phyloP scores from a whole-genome alignment of 1,140 invertebrate species.

The Drosophila novamexicana region DNA sequence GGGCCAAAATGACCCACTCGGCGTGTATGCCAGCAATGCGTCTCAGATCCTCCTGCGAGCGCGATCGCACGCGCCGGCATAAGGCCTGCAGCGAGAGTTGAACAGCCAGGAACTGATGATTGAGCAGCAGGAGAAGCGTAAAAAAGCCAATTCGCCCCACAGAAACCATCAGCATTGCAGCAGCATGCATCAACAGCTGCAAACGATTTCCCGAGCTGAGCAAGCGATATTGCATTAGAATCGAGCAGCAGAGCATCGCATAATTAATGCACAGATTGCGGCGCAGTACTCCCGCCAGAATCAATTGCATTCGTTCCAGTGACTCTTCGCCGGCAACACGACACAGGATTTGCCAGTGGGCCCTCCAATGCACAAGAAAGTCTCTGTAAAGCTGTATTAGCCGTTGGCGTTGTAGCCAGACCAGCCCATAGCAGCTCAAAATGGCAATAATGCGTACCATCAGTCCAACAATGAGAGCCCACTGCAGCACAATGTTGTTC shows the following conservation, averaged over 20 bases:
- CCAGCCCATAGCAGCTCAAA: conserved; percentile 30
- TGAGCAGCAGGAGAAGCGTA: conserved; percentile 37
- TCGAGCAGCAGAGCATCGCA: conserved; percentile 9
- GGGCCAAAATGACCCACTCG: conserved; percentile 39
- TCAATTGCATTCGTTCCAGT: conserved; percentile 13
- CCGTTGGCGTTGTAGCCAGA: conserved; percentile 44
- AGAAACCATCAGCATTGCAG: conserved; percentile 28
- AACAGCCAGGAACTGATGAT: conserved; percentile 50
- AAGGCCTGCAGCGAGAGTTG: conserved; percentile 42
- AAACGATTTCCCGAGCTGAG: not conserved
- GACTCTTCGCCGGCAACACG: not conserved
- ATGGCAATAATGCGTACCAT: conserved; percentile 4
- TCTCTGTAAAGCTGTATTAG: conserved; percentile 41
- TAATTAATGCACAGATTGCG: conserved; percentile 27
- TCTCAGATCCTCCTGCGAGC: conserved; percentile 3
- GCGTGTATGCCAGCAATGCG: conserved; percentile 36
- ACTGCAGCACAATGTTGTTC: conserved; percentile 53
- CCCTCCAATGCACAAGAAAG: conserved; percentile 27
- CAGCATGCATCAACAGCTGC: not conserved
- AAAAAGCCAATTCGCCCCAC: conserved; percentile 26
- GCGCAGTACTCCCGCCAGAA: conserved; percentile 14
- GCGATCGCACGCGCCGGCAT: not conserved
- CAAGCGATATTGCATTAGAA: conserved; percentile 45
- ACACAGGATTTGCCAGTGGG: conserved; percentile 7
- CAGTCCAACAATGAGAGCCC: conserved; percentile 19